These are phyloP conservation scores for Brienomyrus brachyistius DNA, from an alignment of 2,113 vertebrate species.

Conservation along the genomic window DNA sequence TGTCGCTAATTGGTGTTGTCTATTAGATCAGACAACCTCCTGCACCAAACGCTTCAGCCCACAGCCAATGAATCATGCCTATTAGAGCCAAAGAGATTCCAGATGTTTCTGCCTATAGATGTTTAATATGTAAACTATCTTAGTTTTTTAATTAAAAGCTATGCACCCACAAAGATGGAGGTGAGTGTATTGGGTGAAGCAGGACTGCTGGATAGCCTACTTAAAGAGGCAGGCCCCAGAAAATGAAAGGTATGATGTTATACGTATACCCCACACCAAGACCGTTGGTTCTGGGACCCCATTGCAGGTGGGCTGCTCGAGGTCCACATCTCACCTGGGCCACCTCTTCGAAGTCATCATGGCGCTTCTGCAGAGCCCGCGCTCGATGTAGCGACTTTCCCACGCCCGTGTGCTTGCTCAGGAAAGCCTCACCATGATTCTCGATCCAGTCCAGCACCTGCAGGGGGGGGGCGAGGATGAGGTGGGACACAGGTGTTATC, in stretches of 20 bases:
- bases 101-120: not conserved
- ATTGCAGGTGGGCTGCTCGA: not conserved
- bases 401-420: slow-evolving; percentile 78
- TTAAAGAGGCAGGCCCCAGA: not conserved
- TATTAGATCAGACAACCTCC: not conserved
- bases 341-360: slow-evolving; percentile 78
- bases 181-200: not conserved
- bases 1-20: not conserved
- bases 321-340: slow-evolving; percentile 65
- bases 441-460: slow-evolving; percentile 81
- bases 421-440: slow-evolving; percentile 76
- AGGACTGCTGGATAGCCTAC: not conserved
- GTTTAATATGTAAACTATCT: not conserved
- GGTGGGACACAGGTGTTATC: not conserved
- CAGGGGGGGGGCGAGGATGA: not conserved
- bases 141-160: not conserved
- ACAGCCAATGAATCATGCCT: not conserved
- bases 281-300: not conserved
- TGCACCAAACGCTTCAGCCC: not conserved
- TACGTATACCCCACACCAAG: not conserved
- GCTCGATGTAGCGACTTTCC: slow-evolving; percentile 75
- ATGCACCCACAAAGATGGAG: not conserved
- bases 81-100: not conserved
- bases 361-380: slow-evolving; percentile 71
- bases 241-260: not conserved